A percentile compares a stretch with the other conserved stretches of the same genome.
Conservation (phyloP, 2,888 invertebrate species). For the Cephalotes varians region DNA sequence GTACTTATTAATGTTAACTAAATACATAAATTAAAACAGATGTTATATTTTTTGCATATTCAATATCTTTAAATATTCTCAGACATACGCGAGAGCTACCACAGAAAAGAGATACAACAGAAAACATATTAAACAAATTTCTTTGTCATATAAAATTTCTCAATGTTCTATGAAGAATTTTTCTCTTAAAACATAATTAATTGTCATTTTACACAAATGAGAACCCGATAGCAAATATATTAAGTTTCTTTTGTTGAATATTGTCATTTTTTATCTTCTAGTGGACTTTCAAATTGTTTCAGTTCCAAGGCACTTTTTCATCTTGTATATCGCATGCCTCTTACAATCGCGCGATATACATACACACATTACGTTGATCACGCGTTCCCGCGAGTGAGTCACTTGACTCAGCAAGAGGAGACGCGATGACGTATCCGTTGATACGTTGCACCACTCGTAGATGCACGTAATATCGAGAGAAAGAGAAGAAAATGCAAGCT, state of each 20-base stretch:
- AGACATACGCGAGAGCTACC: neutral
- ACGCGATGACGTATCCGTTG: constrained; percentile 64
- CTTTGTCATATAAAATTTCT: neutral
- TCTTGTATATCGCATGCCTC: constrained; percentile 30
- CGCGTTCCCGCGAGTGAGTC: constrained; percentile 55
- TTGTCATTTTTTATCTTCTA: neutral
- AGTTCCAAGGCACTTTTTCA: neutral
- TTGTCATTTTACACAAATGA: neutral
- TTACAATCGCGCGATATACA: constrained; percentile 47
- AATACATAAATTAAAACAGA: neutral
- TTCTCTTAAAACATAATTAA: neutral
- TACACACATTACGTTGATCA: constrained; percentile 41
- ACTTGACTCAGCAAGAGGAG: constrained; percentile 39
- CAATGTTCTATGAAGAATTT: neutral
- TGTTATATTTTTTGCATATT: neutral
- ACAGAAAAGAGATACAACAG: no score
- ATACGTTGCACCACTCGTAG: constrained; percentile 59
- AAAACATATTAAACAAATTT: neutral
- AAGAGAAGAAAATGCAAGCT: constrained; percentile 53
- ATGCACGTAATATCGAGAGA: constrained; percentile 54
- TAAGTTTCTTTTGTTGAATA: neutral
- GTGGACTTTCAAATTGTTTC: neutral
- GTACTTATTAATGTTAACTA: neutral
- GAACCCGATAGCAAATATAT: no score
- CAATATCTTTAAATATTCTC: neutral